Conservation (phyloP, 2,797 vertebrate species). For the Pseudocheirus occidentalis region DNA sequence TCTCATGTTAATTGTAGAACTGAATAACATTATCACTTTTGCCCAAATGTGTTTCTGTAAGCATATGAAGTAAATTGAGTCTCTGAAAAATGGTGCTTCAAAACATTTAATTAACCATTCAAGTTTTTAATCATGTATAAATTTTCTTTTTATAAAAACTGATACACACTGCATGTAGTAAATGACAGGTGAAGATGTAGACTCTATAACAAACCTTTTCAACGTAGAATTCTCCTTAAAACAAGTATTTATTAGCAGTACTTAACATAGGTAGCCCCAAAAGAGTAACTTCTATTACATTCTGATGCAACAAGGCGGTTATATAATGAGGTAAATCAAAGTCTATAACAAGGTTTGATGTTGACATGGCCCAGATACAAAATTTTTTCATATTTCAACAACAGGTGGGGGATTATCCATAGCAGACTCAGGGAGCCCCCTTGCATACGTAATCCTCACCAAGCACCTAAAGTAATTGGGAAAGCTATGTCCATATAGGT, state of each 20-base stretch:
- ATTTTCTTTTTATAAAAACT: slow-evolving; percentile 38
- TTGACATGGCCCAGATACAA: slow-evolving; percentile 38
- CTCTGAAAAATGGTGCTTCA: slow-evolving; percentile 51
- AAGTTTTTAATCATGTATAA: slow-evolving; percentile 52
- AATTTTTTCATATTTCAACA: slow-evolving; percentile 62
- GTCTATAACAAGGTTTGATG: slow-evolving; percentile 45
- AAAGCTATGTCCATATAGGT: background rate
- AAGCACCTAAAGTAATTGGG: slow-evolving; percentile 7
- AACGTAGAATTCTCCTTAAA: slow-evolving; percentile 49
- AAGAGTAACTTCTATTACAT: slow-evolving; percentile 54
- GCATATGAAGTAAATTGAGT: slow-evolving; percentile 42
- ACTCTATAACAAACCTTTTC: slow-evolving; percentile 22
- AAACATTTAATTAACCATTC: slow-evolving; percentile 53
- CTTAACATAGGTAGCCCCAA: slow-evolving; percentile 54
- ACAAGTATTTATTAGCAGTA: slow-evolving; percentile 43
- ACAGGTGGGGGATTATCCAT: slow-evolving; percentile 14
- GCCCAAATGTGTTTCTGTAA: slow-evolving; percentile 54
- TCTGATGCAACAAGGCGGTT: slow-evolving; percentile 40
- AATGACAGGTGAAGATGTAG: slow-evolving; percentile 42
- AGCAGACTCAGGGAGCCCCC: background rate
- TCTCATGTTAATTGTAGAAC: slow-evolving; percentile 36
- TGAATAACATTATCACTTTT: slow-evolving; percentile 46
- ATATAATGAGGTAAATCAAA: slow-evolving; percentile 41
- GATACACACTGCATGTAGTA: background rate
- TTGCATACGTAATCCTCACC: background rate